A percentile compares a stretch with the other conserved stretches of the same genome.
phyloP scores from a whole-genome alignment of 1,140 invertebrate species.

The Saccostrea echinata region DNA sequence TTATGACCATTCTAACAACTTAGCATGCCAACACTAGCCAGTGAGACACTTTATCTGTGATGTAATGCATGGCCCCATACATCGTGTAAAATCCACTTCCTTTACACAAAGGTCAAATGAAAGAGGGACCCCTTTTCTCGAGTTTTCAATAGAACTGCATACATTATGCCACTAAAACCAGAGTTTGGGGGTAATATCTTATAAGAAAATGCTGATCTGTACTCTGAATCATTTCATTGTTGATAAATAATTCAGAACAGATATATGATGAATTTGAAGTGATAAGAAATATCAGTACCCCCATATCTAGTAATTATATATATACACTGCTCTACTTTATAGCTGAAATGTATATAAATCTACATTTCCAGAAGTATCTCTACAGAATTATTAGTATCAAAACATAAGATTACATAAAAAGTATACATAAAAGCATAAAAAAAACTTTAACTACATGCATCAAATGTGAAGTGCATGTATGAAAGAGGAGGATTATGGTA shows the following conservation, averaged over 20 bases:
- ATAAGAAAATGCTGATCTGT: background rate
- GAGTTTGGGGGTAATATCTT: background rate
- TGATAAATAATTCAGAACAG: background rate
- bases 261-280: background rate
- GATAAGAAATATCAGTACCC: background rate
- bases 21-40: background rate
- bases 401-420: no score
- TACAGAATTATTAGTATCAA: no score
- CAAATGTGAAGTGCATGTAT: no score
- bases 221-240: background rate
- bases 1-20: background rate
- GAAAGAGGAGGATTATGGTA: constrained; percentile 79
- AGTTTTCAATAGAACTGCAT: background rate
- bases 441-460: no score
- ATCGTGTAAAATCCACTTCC: background rate
- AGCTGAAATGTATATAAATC: no score
- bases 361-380: no score
- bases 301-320: no score
- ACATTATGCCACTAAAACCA: background rate
- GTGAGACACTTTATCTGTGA: background rate
- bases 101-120: background rate
- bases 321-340: no score
- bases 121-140: background rate
- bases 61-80: background rate
- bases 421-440: no score